Evolutionary conservation across 2,797 vertebrate genomes (phyloP).

Genomic region (Paguma larvata): DNA sequence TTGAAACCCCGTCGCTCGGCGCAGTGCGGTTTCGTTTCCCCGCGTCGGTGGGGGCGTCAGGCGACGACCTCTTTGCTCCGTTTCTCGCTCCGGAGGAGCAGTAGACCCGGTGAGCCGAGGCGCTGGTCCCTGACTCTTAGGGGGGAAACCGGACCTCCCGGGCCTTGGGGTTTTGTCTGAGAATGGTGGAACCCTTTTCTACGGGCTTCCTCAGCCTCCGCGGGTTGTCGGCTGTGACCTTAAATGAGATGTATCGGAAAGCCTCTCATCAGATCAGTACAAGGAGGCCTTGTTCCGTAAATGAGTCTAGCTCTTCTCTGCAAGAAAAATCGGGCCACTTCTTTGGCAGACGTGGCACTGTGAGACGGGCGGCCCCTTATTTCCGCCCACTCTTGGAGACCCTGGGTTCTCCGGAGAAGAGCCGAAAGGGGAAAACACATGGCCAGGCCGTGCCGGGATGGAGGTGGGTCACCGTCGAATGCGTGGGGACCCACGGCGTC

Average conservation of each 20-base stretch:
- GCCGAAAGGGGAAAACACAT: neutral
- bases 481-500: neutral
- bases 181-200: neutral
- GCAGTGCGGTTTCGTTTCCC: neutral
- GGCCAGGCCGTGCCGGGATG: neutral
- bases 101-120: neutral
- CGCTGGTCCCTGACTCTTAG: too few relatives aligned
- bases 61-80: neutral
- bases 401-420: neutral
- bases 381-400: neutral
- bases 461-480: neutral
- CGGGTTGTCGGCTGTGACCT: neutral
- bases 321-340: neutral
- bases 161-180: neutral
- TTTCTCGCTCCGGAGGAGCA: neutral
- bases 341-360: neutral
- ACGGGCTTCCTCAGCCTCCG: neutral
- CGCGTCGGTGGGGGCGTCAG: fast-evolving
- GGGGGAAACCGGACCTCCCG: neutral
- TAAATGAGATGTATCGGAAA: neutral
- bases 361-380: neutral
- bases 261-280: constrained; percentile 2
- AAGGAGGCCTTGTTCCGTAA: neutral
- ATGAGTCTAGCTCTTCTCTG: neutral
- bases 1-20: neutral